These are phyloP conservation scores for Caiman crocodilus DNA, from an alignment of 2,797 vertebrate species.

Conservation along the genomic window DNA sequence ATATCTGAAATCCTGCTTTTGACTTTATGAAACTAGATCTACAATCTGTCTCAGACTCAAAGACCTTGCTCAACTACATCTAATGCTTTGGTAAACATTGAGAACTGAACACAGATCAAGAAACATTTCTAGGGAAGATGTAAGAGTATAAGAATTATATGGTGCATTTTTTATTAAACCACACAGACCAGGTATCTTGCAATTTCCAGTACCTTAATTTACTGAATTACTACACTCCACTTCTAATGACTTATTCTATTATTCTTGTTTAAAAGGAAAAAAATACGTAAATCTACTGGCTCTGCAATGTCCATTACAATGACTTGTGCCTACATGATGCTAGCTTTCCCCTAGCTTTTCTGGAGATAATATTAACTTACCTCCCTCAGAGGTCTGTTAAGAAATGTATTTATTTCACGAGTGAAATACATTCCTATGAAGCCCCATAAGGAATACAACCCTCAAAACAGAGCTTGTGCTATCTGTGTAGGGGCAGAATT, in stretches of 20 bases:
- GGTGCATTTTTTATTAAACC: neutral
- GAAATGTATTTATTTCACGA: neutral
- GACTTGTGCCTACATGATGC: neutral
- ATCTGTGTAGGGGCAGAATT: neutral
- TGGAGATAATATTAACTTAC: neutral
- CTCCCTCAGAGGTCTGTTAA: neutral
- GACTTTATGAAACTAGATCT: neutral
- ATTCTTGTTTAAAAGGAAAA: neutral
- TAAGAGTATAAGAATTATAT: neutral
- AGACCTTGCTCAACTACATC: neutral
- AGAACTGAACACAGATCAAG: neutral
- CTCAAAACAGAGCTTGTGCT: conserved; percentile 2
- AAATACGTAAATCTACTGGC: neutral
- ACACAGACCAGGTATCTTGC: neutral
- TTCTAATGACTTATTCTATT: neutral
- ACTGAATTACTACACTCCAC: neutral
- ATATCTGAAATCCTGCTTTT: neutral
- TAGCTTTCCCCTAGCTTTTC: neutral
- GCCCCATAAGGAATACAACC: neutral
- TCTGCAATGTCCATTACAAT: neutral
- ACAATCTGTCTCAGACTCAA: neutral
- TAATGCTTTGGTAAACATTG: neutral
- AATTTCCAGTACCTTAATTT: neutral
- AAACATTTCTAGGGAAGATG: neutral
- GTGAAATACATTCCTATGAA: neutral